A percentile compares a stretch with the other conserved stretches of the same genome.
Conservation (phyloP, 1,140 invertebrate species). For the Cydia splendana region DNA sequence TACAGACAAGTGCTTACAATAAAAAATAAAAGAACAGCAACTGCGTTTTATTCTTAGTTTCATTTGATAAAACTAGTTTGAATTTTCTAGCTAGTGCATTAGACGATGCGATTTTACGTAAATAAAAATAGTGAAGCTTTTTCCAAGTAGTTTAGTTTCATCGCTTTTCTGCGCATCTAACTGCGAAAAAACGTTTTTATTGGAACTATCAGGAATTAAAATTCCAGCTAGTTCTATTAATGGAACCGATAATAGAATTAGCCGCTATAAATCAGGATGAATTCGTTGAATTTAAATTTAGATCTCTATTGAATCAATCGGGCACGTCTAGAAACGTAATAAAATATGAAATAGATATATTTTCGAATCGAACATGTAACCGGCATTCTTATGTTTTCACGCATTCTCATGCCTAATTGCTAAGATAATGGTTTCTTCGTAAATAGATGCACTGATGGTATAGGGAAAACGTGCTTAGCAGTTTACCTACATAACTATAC, state of each 20-base stretch:
- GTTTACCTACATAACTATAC: neutral
- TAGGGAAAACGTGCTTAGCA: neutral
- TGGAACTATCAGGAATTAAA: neutral
- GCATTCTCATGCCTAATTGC: neutral
- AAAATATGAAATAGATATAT: neutral
- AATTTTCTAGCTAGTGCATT: neutral
- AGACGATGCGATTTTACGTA: no score
- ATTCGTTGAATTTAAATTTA: slow-evolving; percentile 13
- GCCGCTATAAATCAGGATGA: neutral
- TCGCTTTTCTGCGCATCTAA: no score
- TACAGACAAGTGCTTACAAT: no score
- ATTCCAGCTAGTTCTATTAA: neutral
- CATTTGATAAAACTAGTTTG: neutral
- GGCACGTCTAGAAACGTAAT: slow-evolving; percentile 21
- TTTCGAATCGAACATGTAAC: neutral
- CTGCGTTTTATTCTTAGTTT: no score
- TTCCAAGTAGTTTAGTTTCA: no score
- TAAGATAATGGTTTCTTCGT: neutral
- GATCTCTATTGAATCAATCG: neutral
- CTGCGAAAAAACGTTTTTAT: neutral
- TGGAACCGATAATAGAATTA: neutral
- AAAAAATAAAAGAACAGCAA: no score
- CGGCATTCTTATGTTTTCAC: slow-evolving; percentile 13
- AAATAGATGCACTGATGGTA: neutral
- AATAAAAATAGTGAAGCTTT: no score